Conservation (phyloP, 2,888 invertebrate species). For the Brachyptera risi region DNA sequence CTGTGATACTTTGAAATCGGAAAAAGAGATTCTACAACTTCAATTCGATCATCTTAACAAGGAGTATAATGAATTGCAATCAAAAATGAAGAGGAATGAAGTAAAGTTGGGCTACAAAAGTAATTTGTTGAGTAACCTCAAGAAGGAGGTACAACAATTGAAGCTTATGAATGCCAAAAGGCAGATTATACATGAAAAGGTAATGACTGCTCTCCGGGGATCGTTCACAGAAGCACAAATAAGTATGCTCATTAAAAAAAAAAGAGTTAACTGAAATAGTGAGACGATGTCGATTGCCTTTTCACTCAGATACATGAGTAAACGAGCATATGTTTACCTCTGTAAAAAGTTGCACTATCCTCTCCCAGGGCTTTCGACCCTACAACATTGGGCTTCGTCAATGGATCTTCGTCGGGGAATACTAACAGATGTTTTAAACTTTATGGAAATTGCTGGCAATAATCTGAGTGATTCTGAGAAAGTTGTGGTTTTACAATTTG, state of each 20-base stretch:
- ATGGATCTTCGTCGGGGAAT: not conserved
- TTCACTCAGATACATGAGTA: conserved; percentile 14
- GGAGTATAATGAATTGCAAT: no score
- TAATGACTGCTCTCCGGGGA: not conserved
- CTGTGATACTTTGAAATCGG: not conserved
- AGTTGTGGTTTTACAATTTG: conserved; percentile 6
- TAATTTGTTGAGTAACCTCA: not conserved
- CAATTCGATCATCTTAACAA: no score
- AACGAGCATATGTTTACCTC: conserved; percentile 2
- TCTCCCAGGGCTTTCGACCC: not conserved
- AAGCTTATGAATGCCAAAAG: not conserved
- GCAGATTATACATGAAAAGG: not conserved
- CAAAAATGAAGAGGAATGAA: no score
- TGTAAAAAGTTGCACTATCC: conserved; percentile 4
- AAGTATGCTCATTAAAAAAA: not conserved
- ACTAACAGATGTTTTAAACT: conserved; percentile 12
- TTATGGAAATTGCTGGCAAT: conserved; percentile 1
- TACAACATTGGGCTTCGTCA: conserved; percentile 1
- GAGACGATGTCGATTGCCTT: not conserved
- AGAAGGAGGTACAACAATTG: not conserved
- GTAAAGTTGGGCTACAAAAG: no score
- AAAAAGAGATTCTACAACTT: no score
- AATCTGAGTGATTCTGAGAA: not conserved
- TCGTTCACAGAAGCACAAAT: not conserved
- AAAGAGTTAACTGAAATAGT: not conserved